phyloP scores from a whole-genome alignment of 2,113 vertebrate genomes.

The Sturnira hondurensis region DNA sequence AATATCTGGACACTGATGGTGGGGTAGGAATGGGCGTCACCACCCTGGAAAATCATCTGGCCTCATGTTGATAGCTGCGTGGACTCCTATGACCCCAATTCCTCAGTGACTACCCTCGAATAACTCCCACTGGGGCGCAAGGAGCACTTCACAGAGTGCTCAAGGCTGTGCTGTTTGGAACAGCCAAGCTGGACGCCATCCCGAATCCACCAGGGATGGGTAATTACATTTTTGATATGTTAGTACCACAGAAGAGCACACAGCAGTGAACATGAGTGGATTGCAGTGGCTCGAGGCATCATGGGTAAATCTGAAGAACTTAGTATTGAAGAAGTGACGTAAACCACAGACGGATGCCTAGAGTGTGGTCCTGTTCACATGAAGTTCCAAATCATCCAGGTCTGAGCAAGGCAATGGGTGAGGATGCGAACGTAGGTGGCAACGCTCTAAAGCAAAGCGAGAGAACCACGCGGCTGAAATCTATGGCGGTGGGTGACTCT shows the following conservation, averaged over 20 bases:
- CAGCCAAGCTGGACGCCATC: not conserved
- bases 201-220: not conserved
- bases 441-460: not conserved
- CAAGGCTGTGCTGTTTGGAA: not conserved
- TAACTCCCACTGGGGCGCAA: accelerated
- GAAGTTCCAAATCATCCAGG: not conserved
- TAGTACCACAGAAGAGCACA: not conserved
- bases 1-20: not conserved
- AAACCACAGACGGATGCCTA: not conserved
- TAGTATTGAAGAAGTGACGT: not conserved
- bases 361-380: not conserved
- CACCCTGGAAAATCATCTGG: not conserved
- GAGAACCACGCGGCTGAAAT: not conserved
- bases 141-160: not conserved
- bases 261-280: not conserved
- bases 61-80: not conserved
- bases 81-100: not conserved
- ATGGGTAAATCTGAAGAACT: not conserved
- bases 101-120: not conserved
- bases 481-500: not conserved
- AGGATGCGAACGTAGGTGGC: not conserved
- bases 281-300: not conserved
- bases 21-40: not conserved
- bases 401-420: not conserved
- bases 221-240: not conserved